These are phyloP conservation scores for Itoplectis maculator DNA, from an alignment of 2,888 invertebrate genomes.

Conservation along the genomic window DNA sequence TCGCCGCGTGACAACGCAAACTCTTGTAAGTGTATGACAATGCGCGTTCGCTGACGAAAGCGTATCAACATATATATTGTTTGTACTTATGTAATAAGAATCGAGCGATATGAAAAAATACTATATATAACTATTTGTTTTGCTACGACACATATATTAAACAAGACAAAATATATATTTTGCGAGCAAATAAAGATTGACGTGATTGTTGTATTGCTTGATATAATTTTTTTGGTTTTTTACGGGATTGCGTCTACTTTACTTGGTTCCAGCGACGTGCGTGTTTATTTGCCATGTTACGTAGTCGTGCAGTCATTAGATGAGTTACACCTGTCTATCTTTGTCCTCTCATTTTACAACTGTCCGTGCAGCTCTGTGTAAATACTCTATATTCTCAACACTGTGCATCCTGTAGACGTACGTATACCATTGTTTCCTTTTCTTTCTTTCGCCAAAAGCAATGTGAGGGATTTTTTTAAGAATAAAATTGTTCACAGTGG, in stretches of 20 bases:
- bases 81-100: conserved; percentile 67
- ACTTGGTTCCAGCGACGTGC: conserved; percentile 7
- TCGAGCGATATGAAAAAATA: conserved; percentile 60
- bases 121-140: conserved; percentile 60
- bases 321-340: neutral
- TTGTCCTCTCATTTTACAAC: conserved; percentile 26
- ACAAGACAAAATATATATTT: conserved; percentile 71
- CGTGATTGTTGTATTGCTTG: conserved; percentile 72
- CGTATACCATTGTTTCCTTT: conserved; percentile 43
- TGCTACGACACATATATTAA: conserved; percentile 64
- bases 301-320: conserved; percentile 36
- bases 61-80: conserved; percentile 53
- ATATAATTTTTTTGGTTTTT: conserved; percentile 52
- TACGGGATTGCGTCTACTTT: conserved; percentile 21
- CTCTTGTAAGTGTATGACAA: conserved; percentile 62
- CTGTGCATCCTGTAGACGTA: conserved; percentile 55
- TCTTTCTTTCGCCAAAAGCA: neutral
- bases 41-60: conserved; percentile 42
- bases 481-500: neutral
- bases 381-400: conserved; percentile 29
- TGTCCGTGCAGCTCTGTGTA: conserved; percentile 31
- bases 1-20: conserved; percentile 45
- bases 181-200: conserved; percentile 78
- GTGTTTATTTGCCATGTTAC: conserved; percentile 31
- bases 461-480: neutral